Evolutionary conservation across 1,140 invertebrate species (phyloP).

Genomic region (Leptinotarsa texana): DNA sequence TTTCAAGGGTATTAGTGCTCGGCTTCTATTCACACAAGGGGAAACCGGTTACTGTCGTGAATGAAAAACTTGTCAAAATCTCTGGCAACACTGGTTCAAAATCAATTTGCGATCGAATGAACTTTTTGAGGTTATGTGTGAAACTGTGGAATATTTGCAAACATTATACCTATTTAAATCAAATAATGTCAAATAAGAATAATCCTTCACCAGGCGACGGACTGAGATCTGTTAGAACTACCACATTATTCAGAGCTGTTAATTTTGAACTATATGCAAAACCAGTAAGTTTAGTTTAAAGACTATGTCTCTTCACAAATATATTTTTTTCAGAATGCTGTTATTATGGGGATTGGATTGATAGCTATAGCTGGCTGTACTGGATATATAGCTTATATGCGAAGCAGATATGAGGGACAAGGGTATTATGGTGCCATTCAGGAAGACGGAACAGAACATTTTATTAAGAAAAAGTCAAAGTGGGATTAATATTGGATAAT

Average conservation of each 20-base stretch:
- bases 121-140: slow-evolving; percentile 14
- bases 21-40: no score
- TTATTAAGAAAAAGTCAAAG: slow-evolving; percentile 77
- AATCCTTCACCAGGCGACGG: slow-evolving; percentile 70
- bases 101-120: no score
- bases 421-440: slow-evolving; percentile 78
- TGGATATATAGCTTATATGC: slow-evolving; percentile 81
- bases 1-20: no score
- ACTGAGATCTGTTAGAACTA: slow-evolving; percentile 71
- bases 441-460: slow-evolving; percentile 72
- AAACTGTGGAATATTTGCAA: slow-evolving; percentile 18
- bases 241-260: slow-evolving; percentile 70
- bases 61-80: no score
- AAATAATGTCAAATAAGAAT: slow-evolving; percentile 32
- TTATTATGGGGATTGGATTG: slow-evolving; percentile 76
- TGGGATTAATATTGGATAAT: slow-evolving; percentile 61
- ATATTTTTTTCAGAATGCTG: slow-evolving; percentile 72
- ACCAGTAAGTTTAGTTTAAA: slow-evolving; percentile 65
- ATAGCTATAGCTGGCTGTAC: slow-evolving; percentile 64
- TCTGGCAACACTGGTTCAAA: no score
- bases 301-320: background rate
- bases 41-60: no score
- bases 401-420: slow-evolving; percentile 72
- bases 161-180: slow-evolving; percentile 12
- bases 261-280: slow-evolving; percentile 85